phyloP scores from a whole-genome alignment of 2,888 invertebrate genomes.

The Acleris laterana region DNA sequence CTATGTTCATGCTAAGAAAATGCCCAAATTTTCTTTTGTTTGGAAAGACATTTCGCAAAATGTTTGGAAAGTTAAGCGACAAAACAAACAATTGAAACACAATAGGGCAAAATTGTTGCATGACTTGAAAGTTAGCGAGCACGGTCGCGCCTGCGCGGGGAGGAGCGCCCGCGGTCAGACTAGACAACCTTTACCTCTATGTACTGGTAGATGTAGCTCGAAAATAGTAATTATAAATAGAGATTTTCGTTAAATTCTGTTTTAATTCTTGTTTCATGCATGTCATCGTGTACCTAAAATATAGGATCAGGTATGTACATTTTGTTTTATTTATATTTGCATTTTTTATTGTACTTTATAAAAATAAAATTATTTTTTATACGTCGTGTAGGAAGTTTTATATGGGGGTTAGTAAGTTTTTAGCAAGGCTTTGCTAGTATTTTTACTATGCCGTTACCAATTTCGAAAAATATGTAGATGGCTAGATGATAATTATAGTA shows the following conservation, averaged over 20 bases:
- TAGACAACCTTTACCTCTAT: too few species aligned
- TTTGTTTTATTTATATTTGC: slow-evolving; percentile 2
- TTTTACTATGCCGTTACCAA: slow-evolving; percentile 26
- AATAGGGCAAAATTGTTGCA: slow-evolving; percentile 64
- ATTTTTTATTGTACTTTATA: slow-evolving; percentile 14
- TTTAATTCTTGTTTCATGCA: slow-evolving; percentile 66
- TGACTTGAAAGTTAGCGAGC: slow-evolving; percentile 60
- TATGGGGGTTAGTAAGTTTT: slow-evolving; percentile 50
- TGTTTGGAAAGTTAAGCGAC: slow-evolving; percentile 65
- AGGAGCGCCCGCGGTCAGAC: too few species aligned
- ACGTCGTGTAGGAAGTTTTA: slow-evolving; percentile 33
- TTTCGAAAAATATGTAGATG: slow-evolving; percentile 50
- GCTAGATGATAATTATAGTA: slow-evolving; percentile 50
- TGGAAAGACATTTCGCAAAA: slow-evolving; percentile 54
- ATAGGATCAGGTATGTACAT: slow-evolving; percentile 77
- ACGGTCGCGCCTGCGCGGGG: slow-evolving; percentile 36
- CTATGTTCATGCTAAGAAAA: slow-evolving; percentile 48
- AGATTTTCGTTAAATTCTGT: too few species aligned
- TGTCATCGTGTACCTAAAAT: slow-evolving; percentile 41
- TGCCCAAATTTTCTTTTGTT: slow-evolving; percentile 51
- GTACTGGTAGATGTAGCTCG: too few species aligned
- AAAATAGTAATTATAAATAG: too few species aligned
- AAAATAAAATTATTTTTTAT: slow-evolving; percentile 17
- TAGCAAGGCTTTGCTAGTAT: slow-evolving; percentile 49
- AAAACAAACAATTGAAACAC: slow-evolving; percentile 59